Conservation (phyloP, 2,113 vertebrate genomes). For the Alectura lathami region DNA sequence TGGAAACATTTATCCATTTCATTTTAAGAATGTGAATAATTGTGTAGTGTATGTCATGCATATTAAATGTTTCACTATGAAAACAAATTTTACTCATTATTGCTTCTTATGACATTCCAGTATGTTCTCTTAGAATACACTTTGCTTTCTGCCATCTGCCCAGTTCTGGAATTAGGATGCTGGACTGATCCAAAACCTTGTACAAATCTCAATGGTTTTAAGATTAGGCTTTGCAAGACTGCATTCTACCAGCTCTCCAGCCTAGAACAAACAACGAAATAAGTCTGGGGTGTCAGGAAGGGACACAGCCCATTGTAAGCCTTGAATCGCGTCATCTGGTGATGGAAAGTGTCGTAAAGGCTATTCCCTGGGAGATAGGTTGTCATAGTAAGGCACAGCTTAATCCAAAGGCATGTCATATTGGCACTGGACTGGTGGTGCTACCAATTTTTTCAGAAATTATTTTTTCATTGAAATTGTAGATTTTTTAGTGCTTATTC, state of each 20-base stretch:
- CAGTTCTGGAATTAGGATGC: constrained; percentile 25
- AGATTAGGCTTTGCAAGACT: constrained; percentile 18
- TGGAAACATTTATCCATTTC: constrained; percentile 63
- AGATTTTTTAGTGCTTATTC: background rate
- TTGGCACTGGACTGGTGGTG: background rate
- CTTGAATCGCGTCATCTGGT: background rate
- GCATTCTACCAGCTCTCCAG: constrained; percentile 24
- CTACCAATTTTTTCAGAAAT: background rate
- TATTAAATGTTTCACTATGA: constrained; percentile 52
- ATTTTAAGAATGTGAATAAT: constrained; percentile 64
- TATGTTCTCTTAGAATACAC: background rate
- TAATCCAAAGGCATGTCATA: background rate
- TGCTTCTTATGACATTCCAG: constrained; percentile 40
- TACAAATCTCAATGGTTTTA: constrained; percentile 24
- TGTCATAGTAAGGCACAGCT: background rate
- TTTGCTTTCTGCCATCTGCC: background rate
- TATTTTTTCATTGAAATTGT: background rate
- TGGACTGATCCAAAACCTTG: background rate
- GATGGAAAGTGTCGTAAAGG: background rate
- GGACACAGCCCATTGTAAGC: constrained; percentile 6
- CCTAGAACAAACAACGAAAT: constrained; percentile 4
- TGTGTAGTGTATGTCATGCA: constrained; percentile 31
- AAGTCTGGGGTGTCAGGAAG: constrained; percentile 19
- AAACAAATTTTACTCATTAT: constrained; percentile 52
- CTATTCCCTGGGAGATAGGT: background rate